Base-by-base conservation (phyloP, 2,888 invertebrate species). In the Bombyx huttoni region DNA sequence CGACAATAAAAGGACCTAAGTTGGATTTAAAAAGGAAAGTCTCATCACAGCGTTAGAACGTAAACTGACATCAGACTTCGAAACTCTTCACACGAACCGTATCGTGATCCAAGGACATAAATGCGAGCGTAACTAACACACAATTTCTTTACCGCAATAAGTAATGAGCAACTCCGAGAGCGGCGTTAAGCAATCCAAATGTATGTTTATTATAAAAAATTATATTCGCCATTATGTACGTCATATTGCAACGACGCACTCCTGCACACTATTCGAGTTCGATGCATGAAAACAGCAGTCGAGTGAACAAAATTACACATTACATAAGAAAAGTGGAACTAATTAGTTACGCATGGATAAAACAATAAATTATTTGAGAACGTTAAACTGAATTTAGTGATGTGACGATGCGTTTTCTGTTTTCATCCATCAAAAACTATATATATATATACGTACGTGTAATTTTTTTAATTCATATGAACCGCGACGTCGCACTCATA, bases 71-170 rank as follows among this genome's bases (percentile, higher is more conserved):
- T 51, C 62, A 66, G 9, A 1, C 9, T n/a, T 40, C 40, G 12
- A 8, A n/a, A 65, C 68, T 66, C 66, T 65, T 64, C 65, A 64
- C 67, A 62, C 61, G 61, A 61, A 63, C 63, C 68, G 61, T 65
- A 63, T 67, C 84, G 75, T 78, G 79, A 68, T 73, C 60, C 79
- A 81, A 85, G 83, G 84, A 80, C 80, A 75, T 78, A 66, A 77
- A 74, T 69, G 72, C 68, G 70, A 73, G 70, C 75, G 78, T 78
- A 77, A 78, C 78, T 72, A 74, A 83, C 73, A 67, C 67, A 70
- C 67, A 67, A 75, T 78, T 76, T 74, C 73, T 75, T 74, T 66
- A 67, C 63, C 64, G 68, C 69, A 63, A 58, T 67, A 58, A 63
- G 64, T 65, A 69, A 68, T 68, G 66, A 73, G 71, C 74, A 72